A percentile compares a stretch with the other conserved stretches of the same genome.
These are phyloP conservation scores for Ceratosolen solmsi DNA, from an alignment of 1,140 invertebrate species.

Conservation along the genomic window DNA sequence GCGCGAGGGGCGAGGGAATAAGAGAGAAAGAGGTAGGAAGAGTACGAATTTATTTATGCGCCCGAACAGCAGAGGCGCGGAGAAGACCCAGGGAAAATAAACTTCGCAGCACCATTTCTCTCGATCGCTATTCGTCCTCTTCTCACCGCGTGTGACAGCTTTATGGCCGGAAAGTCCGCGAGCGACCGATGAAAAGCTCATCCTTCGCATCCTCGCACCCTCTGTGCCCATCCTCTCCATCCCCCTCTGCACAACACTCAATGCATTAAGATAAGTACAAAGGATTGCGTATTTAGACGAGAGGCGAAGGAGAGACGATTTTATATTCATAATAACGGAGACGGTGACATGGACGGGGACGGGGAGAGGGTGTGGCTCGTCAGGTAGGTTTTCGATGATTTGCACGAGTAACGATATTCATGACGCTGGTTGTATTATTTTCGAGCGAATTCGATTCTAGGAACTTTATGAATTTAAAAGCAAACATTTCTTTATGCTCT, in stretches of 20 bases:
- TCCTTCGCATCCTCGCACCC: constrained; percentile 19
- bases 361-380: too few relatives aligned
- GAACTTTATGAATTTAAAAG: neutral
- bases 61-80: constrained; percentile 1
- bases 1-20: neutral
- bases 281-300: constrained; percentile 30
- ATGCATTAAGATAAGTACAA: constrained; percentile 47
- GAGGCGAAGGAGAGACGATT: neutral
- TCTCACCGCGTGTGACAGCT: constrained; percentile 39
- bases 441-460: neutral
- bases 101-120: constrained; percentile 36
- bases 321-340: constrained; percentile 39
- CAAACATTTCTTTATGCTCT: neutral
- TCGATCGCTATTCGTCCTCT: constrained; percentile 46
- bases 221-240: neutral
- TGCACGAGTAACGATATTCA: constrained; percentile 16
- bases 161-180: constrained; percentile 50
- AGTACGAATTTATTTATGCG: constrained; percentile 49
- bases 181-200: constrained; percentile 48
- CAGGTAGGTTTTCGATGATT: neutral
- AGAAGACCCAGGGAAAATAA: constrained; percentile 44
- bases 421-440: neutral
- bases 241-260: constrained; percentile 11
- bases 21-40: constrained; percentile 12
- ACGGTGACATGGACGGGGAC: too few relatives aligned